phyloP scores from a whole-genome alignment of 1,140 invertebrate genomes.

The Proales similis region DNA sequence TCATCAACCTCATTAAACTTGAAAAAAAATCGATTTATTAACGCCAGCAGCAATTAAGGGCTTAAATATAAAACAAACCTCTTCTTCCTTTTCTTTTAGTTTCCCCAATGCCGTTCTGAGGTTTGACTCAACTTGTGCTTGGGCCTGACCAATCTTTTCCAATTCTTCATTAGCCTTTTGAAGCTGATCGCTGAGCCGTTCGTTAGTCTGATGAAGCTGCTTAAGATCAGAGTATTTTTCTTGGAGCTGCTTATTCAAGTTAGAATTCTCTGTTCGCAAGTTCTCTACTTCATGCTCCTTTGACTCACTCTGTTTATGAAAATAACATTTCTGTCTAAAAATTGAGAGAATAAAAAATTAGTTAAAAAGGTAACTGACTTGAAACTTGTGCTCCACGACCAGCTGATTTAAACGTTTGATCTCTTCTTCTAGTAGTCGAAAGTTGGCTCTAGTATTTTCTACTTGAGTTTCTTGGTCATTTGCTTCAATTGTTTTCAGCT shows the following conservation, averaged over 20 bases:
- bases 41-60: background rate
- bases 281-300: slow-evolving; percentile 3
- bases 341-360: too few species aligned
- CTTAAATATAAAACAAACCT: slow-evolving; percentile 7
- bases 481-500: too few species aligned
- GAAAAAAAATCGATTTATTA: background rate
- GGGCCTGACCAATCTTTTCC: slow-evolving; percentile 10
- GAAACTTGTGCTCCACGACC: slow-evolving; percentile 19
- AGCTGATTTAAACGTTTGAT: slow-evolving; percentile 4
- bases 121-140: slow-evolving; percentile 7
- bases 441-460: too few species aligned
- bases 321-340: too few species aligned
- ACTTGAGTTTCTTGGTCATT: too few species aligned
- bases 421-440: background rate
- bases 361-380: background rate
- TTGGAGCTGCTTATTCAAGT: slow-evolving; percentile 6
- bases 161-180: slow-evolving; percentile 31
- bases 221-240: slow-evolving; percentile 29
- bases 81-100: slow-evolving; percentile 18
- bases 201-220: slow-evolving; percentile 4
- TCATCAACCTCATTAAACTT: slow-evolving; percentile 44
- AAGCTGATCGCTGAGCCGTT: slow-evolving; percentile 9
- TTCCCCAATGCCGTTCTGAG: background rate
- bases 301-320: too few species aligned
- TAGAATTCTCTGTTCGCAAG: background rate